Evolutionary conservation across 2,113 vertebrate species (phyloP).

Genomic region (Panthera leo): DNA sequence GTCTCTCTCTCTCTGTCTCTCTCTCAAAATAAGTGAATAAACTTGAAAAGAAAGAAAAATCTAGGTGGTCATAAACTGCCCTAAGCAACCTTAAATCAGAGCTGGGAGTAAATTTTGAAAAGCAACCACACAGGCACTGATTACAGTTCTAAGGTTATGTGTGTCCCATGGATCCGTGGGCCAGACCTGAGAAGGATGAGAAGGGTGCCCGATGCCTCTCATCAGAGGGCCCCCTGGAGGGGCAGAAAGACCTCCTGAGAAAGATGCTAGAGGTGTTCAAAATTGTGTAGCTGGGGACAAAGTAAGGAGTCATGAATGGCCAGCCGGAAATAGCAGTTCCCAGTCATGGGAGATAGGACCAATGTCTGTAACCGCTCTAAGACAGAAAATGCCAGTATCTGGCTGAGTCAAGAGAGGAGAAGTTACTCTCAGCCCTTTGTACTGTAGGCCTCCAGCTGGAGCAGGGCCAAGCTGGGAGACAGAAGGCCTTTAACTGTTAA

Average conservation of each 20-base stretch:
- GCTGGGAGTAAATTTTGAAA: neutral
- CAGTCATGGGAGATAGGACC: neutral
- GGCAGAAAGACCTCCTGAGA: neutral
- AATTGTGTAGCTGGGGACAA: neutral
- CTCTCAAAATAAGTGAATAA: no score
- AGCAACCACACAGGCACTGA: neutral
- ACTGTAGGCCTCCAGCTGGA: neutral
- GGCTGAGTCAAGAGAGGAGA: neutral
- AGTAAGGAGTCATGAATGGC: neutral
- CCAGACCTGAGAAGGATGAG: no score
- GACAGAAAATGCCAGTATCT: neutral
- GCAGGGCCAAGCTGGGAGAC: neutral
- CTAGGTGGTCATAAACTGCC: neutral
- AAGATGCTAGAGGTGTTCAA: neutral
- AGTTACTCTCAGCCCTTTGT: rapidly evolving
- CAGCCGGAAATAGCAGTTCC: neutral
- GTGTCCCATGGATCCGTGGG: neutral
- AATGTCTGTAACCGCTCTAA: neutral
- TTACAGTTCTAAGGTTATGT: neutral
- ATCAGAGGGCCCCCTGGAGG: neutral
- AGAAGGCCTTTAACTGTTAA: neutral
- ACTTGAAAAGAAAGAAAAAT: neutral
- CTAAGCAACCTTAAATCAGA: neutral
- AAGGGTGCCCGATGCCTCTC: neutral
- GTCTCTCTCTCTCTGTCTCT: no score